phyloP scores from a whole-genome alignment of 2,113 vertebrate genomes.

The Megaceryle maxima region DNA sequence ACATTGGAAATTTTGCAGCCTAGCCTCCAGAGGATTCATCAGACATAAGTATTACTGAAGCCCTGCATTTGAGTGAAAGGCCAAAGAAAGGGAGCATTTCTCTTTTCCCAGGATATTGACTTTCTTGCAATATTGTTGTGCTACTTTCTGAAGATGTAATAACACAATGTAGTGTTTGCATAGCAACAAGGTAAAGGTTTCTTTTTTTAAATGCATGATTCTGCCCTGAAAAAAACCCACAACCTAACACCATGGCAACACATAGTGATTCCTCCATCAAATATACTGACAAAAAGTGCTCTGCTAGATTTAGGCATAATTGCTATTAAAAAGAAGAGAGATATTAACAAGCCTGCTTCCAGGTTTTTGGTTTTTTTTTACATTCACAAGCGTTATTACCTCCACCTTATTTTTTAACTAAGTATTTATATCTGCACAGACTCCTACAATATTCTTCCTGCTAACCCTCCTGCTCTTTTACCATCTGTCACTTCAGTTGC shows the following conservation, averaged over 20 bases:
- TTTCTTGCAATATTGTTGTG: constrained; percentile 9
- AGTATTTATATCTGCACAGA: constrained; percentile 49
- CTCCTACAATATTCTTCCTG: constrained; percentile 56
- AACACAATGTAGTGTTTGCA: constrained; percentile 27
- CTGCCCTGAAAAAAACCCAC: constrained; percentile 3
- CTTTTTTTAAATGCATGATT: constrained; percentile 3
- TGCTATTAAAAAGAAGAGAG: constrained; percentile 14
- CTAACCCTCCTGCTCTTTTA: constrained; percentile 30
- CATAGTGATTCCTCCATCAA: constrained; percentile 35
- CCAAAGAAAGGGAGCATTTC: constrained; percentile 5
- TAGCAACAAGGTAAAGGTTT: constrained; percentile 53
- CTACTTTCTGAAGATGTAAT: constrained; percentile 1
- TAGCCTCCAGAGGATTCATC: background rate
- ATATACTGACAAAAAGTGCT: background rate
- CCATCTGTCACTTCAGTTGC: constrained; percentile 46
- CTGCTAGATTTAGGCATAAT: background rate
- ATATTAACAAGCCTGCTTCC: background rate
- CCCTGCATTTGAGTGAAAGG: background rate
- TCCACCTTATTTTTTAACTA: constrained; percentile 24
- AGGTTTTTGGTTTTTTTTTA: background rate
- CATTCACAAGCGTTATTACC: background rate
- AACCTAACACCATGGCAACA: constrained; percentile 52
- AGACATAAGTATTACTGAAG: background rate
- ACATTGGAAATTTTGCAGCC: background rate
- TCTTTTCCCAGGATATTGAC: constrained; percentile 38